Conservation (phyloP, 1,140 invertebrate genomes). For the Drosophila parabipectinata region DNA sequence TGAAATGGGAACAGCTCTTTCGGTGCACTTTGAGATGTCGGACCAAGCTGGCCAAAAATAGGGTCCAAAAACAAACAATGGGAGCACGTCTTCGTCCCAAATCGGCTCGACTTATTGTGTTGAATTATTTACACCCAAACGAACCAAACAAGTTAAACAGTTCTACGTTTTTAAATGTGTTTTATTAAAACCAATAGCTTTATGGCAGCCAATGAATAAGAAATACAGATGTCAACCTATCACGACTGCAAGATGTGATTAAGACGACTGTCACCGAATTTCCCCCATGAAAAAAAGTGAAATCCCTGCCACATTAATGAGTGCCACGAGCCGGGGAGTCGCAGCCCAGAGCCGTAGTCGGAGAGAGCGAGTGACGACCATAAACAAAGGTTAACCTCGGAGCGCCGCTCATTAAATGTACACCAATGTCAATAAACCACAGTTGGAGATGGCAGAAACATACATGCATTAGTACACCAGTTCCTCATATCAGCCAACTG, state of each 20-base stretch:
- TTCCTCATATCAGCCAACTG: constrained; percentile 5
- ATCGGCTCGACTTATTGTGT: neutral
- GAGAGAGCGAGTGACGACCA: constrained; percentile 38
- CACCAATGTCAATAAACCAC: constrained; percentile 75
- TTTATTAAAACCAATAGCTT: neutral
- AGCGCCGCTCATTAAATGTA: constrained; percentile 66
- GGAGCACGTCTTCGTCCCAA: neutral
- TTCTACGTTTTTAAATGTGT: too few species aligned
- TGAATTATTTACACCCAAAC: neutral
- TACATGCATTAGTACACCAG: constrained; percentile 14
- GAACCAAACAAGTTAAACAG: neutral
- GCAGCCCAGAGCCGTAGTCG: constrained; percentile 25
- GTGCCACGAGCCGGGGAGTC: constrained; percentile 22
- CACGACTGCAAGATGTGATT: constrained; percentile 2
- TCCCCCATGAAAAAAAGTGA: constrained; percentile 55
- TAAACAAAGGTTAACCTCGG: constrained; percentile 55
- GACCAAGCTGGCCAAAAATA: neutral
- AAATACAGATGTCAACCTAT: neutral
- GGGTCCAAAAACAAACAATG: constrained; percentile 31
- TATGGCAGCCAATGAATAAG: neutral
- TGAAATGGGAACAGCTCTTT: constrained; percentile 14
- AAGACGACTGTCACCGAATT: constrained; percentile 4
- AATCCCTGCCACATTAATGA: constrained; percentile 35
- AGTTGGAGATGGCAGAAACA: constrained; percentile 32
- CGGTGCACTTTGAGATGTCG: constrained; percentile 35